These are phyloP conservation scores for Macrostomum cliftonense DNA, from an alignment of 2,888 invertebrate species.

Conservation along the genomic window DNA sequence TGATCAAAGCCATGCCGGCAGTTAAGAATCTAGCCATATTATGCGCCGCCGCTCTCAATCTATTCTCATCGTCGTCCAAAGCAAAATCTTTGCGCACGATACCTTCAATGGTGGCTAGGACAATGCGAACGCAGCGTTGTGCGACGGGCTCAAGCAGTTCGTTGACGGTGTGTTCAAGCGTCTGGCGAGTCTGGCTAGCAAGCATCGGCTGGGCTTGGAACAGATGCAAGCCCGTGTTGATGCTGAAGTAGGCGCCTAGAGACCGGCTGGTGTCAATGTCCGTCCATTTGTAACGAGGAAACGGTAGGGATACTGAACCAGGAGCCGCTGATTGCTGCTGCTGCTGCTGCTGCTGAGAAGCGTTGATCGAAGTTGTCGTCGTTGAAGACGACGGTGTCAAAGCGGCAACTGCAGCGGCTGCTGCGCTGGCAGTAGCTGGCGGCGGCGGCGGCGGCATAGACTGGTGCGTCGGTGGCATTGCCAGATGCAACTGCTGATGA, in stretches of 20 bases:
- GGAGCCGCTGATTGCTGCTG: not conserved
- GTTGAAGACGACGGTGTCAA: conserved; percentile 36
- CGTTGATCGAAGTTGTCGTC: not conserved
- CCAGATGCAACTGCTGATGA: no score
- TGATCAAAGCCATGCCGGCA: conserved; percentile 96
- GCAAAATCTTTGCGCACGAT: conserved; percentile 92
- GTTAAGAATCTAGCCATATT: conserved; percentile 87
- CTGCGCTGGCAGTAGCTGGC: no score
- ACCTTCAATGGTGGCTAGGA: conserved; percentile 82
- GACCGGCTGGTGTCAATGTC: conserved; percentile 8
- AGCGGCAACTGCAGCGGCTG: no score
- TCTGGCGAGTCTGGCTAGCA: no score
- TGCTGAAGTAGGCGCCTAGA: not conserved
- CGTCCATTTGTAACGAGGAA: not conserved
- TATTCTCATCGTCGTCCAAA: conserved; percentile 73
- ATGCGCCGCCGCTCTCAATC: conserved; percentile 78
- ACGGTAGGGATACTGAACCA: not conserved
- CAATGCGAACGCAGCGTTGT: conserved; percentile 85
- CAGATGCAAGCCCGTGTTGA: not conserved
- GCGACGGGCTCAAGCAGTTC: conserved; percentile 90
- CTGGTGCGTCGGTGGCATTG: no score
- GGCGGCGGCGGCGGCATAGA: no score
- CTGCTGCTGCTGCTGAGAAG: not conserved
- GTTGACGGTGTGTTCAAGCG: conserved; percentile 79
- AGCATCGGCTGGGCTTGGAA: not conserved